phyloP scores from a whole-genome alignment of 2,888 invertebrate species.

The Cosmia pyralina region DNA sequence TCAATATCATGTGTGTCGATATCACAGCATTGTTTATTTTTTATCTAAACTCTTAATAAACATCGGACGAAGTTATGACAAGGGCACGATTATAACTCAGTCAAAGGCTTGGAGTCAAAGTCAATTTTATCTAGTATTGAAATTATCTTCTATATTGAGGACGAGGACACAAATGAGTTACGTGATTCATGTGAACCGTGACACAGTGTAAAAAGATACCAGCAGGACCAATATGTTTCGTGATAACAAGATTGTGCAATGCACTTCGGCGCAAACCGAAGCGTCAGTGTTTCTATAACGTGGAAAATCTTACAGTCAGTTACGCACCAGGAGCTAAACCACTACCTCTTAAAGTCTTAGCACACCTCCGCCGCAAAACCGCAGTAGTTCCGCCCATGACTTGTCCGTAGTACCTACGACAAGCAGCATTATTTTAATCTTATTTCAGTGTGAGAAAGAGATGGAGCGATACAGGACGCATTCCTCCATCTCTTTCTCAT shows the following conservation, averaged over 20 bases:
- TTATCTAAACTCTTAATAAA: conserved; percentile 29
- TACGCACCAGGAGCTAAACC: too few relatives aligned
- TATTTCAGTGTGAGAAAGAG: too few relatives aligned
- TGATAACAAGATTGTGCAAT: neutral
- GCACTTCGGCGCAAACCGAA: neutral
- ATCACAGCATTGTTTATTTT: conserved; percentile 42
- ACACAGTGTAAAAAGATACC: neutral
- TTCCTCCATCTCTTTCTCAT: too few relatives aligned
- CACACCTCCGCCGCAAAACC: too few relatives aligned
- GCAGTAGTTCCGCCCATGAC: too few relatives aligned
- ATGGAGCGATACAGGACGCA: too few relatives aligned
- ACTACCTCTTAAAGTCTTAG: too few relatives aligned
- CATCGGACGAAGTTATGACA: conserved; percentile 30
- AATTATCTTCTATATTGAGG: conserved; percentile 61
- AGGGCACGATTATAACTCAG: conserved; percentile 42
- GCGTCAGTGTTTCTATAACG: too few relatives aligned
- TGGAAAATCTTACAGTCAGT: too few relatives aligned
- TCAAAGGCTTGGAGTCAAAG: conserved; percentile 51
- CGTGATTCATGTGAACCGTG: conserved; percentile 47
- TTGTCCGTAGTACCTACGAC: too few relatives aligned
- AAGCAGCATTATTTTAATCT: too few relatives aligned
- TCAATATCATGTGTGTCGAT: conserved; percentile 39
- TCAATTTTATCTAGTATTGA: conserved; percentile 62
- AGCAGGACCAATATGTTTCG: conserved; percentile 4
- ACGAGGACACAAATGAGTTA: conserved; percentile 62